Percentiles rank a stretch among this genome's conserved stretches.
Evolutionary conservation across 2,888 invertebrate species (phyloP).

Genomic region (Hydropsyche betteni): DNA sequence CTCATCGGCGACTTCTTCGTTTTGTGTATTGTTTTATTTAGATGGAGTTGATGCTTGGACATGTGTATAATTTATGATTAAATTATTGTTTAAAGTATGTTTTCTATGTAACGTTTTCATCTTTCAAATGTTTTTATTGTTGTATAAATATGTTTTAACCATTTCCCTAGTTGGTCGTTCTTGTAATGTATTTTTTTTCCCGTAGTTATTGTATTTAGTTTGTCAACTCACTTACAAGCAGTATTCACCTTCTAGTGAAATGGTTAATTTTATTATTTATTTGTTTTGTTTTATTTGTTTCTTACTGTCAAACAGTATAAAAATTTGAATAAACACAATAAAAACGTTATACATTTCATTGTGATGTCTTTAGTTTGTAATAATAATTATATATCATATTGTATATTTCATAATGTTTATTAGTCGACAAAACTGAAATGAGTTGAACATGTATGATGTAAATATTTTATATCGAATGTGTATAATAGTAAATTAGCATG

Average conservation of each 20-base stretch:
- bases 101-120: too few relatives aligned
- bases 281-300: conserved; percentile 9
- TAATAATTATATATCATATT: conserved; percentile 7
- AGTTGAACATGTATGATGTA: conserved; percentile 19
- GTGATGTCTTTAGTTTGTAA: conserved; percentile 28
- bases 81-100: too few relatives aligned
- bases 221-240: not conserved
- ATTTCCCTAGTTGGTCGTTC: too few relatives aligned
- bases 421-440: conserved; percentile 25
- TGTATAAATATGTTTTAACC: too few relatives aligned
- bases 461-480: conserved; percentile 32
- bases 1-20: too few relatives aligned
- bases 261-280: conserved; percentile 12
- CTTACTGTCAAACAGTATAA: conserved; percentile 28
- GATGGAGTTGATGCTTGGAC: too few relatives aligned
- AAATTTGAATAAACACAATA: conserved; percentile 23
- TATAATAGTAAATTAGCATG: conserved; percentile 29
- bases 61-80: too few relatives aligned
- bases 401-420: conserved; percentile 22
- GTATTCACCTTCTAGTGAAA: conserved; percentile 3
- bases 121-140: too few relatives aligned
- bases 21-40: too few relatives aligned
- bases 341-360: conserved; percentile 13
- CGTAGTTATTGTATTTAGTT: too few relatives aligned
- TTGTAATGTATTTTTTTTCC: too few relatives aligned